phyloP scores from a whole-genome alignment of 2,888 invertebrate species.

The Rhamphomyia laevipes region DNA sequence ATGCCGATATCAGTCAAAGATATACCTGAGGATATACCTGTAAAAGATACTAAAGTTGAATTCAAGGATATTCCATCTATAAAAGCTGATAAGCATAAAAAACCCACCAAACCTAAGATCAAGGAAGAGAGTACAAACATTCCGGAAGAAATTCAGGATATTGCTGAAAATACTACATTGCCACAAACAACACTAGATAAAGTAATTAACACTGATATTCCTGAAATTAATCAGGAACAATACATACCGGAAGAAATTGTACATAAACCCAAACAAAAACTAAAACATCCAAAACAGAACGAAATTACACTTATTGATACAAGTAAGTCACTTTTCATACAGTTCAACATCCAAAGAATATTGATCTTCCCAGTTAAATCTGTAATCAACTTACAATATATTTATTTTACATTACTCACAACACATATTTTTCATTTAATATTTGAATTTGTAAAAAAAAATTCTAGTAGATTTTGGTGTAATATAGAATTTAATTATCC shows the following conservation, averaged over 20 bases:
- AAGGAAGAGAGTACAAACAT: conserved; percentile 15
- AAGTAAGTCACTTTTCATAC: conserved; percentile 15
- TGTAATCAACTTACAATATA: too few species aligned
- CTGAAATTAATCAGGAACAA: background rate
- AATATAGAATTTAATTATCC: too few species aligned
- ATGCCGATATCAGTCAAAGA: conserved; percentile 25
- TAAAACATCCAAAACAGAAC: conserved; percentile 3
- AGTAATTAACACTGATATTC: background rate
- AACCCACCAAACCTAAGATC: conserved; percentile 16
- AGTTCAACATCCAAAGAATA: too few species aligned
- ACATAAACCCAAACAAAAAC: background rate
- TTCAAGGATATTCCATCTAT: conserved; percentile 4
- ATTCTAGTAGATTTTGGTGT: too few species aligned
- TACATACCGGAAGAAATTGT: background rate
- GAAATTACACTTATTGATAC: background rate
- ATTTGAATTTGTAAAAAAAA: too few species aligned
- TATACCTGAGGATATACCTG: conserved; percentile 19
- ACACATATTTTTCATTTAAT: too few species aligned
- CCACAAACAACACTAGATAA: background rate
- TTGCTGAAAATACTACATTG: background rate
- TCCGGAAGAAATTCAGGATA: conserved; percentile 1
- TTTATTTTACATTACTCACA: too few species aligned
- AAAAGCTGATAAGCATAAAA: conserved; percentile 10
- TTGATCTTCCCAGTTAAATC: too few species aligned
- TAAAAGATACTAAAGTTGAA: conserved; percentile 15